Evolutionary conservation across 2,888 invertebrate species (phyloP).

Genomic region (Dendrolimus houi): DNA sequence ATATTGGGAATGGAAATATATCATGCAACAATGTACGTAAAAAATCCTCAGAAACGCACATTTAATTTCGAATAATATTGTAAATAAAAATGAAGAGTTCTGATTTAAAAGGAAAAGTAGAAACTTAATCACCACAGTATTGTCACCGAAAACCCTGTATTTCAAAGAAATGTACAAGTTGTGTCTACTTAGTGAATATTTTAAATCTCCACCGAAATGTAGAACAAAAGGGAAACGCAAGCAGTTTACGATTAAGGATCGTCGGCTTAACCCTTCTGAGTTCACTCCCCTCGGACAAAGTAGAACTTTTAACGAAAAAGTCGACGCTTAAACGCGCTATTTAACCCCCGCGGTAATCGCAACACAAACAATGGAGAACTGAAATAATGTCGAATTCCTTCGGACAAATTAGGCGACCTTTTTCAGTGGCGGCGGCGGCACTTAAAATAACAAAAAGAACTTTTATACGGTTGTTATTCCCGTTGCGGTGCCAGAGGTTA

Average conservation of each 20-base stretch:
- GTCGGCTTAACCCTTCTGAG: conserved; percentile 59
- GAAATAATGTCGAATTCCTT: conserved; percentile 68
- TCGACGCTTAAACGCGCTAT: conserved; percentile 62
- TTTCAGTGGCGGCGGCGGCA: conserved; percentile 39
- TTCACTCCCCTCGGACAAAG: conserved; percentile 52
- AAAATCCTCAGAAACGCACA: no score
- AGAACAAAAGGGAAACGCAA: conserved; percentile 49
- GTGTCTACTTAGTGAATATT: conserved; percentile 14
- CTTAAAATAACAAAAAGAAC: conserved; percentile 58
- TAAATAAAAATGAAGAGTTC: no score
- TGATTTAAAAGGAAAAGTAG: no score
- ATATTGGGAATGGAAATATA: no score
- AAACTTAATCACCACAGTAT: background rate
- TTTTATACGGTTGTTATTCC: conserved; percentile 31
- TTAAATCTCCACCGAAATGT: conserved; percentile 27
- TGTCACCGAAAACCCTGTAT: background rate
- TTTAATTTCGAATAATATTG: no score
- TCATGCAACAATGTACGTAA: no score
- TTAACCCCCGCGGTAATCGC: conserved; percentile 68
- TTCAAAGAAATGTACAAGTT: background rate
- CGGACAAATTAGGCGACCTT: conserved; percentile 71
- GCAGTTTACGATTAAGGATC: conserved; percentile 57
- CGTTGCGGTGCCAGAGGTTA: conserved; percentile 9
- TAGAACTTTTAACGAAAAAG: conserved; percentile 61
- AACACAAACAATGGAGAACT: conserved; percentile 67